Conservation (phyloP, 2,888 invertebrate genomes). For the Rhamphomyia laevipes region DNA sequence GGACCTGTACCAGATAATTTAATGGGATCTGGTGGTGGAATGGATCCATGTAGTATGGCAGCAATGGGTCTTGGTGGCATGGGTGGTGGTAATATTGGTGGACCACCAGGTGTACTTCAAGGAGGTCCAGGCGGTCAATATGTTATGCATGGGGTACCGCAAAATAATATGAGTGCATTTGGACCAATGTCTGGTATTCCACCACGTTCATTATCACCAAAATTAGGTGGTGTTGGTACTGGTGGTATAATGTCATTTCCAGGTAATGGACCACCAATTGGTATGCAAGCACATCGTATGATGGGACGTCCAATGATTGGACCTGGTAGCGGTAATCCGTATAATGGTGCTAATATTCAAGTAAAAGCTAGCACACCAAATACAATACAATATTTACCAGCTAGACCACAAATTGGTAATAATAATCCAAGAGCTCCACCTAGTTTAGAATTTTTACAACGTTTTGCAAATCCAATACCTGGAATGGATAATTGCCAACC, state of each 20-base stretch:
- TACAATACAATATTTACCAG: conserved; percentile 95
- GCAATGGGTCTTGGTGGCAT: conserved; percentile 31
- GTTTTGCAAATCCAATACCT: conserved; percentile 63
- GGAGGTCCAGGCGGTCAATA: conserved; percentile 18
- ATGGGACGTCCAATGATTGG: conserved; percentile 55
- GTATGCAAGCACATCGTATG: conserved; percentile 39
- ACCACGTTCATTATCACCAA: conserved; percentile 48
- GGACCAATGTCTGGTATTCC: conserved; percentile 35
- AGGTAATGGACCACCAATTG: conserved; percentile 20
- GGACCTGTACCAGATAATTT: conserved; percentile 19
- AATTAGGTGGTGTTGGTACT: conserved; percentile 46
- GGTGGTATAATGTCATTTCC: conserved; percentile 35
- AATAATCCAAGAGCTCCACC: conserved; percentile 68
- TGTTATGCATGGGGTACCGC: conserved; percentile 20
- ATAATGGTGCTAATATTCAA: conserved; percentile 61
- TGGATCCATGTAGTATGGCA: conserved; percentile 28
- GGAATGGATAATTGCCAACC: conserved; percentile 7
- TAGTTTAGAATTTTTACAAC: conserved; percentile 77
- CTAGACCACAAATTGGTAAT: conserved; percentile 73
- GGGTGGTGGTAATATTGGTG: conserved; percentile 15
- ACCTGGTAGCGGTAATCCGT: conserved; percentile 41
- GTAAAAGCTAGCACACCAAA: conserved; percentile 95
- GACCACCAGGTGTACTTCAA: conserved; percentile 12
- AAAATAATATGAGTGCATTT: conserved; percentile 20
- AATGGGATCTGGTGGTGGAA: conserved; percentile 18